These are phyloP conservation scores for Tubulanus polymorphus DNA, from an alignment of 2,888 invertebrate species.

Conservation along the genomic window DNA sequence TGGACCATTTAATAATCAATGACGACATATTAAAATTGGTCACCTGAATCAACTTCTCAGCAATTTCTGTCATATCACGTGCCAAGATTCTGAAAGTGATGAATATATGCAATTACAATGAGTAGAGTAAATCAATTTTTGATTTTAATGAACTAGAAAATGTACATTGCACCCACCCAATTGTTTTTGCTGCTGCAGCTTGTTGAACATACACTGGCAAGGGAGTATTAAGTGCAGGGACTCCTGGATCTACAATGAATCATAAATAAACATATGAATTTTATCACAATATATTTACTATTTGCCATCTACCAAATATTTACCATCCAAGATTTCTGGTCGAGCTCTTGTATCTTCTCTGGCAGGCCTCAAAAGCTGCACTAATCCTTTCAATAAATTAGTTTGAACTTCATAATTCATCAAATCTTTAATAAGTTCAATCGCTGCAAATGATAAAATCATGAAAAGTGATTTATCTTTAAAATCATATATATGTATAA, in stretches of 20 bases:
- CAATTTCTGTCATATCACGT: slow-evolving; percentile 40
- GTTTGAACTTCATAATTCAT: slow-evolving; percentile 48
- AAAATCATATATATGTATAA: neutral
- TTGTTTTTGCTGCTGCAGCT: slow-evolving; percentile 51
- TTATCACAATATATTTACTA: neutral
- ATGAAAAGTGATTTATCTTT: neutral
- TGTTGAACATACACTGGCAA: slow-evolving; percentile 52
- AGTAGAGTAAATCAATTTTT: no score
- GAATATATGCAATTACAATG: neutral
- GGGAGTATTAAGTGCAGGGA: slow-evolving; percentile 38
- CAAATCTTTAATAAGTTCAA: slow-evolving; percentile 50
- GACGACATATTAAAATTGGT: no score
- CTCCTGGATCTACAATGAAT: slow-evolving; percentile 32
- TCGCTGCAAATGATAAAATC: slow-evolving; percentile 46
- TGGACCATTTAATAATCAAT: no score
- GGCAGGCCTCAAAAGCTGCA: slow-evolving; percentile 39
- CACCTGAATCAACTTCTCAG: slow-evolving; percentile 48
- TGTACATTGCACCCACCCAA: slow-evolving; percentile 46
- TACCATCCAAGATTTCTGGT: slow-evolving; percentile 41
- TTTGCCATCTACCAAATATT: neutral
- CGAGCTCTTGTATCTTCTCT: slow-evolving; percentile 40
- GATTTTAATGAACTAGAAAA: no score
- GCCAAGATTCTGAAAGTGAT: slow-evolving; percentile 37
- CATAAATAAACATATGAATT: neutral
- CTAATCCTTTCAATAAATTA: slow-evolving; percentile 39